Conservation (phyloP, 1,140 invertebrate species). For the Bradynema listronoti region DNA sequence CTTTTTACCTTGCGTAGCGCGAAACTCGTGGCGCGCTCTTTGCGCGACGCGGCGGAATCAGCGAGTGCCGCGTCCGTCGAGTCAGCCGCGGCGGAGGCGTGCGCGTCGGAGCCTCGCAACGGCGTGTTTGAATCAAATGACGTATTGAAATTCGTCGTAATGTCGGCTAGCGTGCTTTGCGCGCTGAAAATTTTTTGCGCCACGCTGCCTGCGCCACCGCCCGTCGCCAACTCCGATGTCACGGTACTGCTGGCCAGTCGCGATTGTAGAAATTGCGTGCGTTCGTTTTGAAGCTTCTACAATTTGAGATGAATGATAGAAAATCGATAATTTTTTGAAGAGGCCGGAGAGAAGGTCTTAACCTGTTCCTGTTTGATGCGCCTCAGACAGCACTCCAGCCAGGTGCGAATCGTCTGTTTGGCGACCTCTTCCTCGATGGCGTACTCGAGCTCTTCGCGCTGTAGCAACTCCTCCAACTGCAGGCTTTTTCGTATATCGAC, state of each 20-base stretch:
- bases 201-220: not conserved
- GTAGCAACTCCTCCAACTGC: slow-evolving; percentile 92
- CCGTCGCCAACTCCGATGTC: not conserved
- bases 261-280: not conserved
- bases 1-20: slow-evolving; percentile 17
- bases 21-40: not conserved
- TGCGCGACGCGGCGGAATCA: no score
- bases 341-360: no score
- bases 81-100: not conserved
- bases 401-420: slow-evolving; percentile 68
- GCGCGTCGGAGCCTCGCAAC: not conserved
- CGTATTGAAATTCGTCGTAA: not conserved
- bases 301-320: no score
- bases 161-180: not conserved
- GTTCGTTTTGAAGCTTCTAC: not conserved
- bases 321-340: no score
- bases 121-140: not conserved
- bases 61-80: not conserved
- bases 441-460: slow-evolving; percentile 95
- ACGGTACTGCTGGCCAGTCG: not conserved
- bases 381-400: slow-evolving; percentile 35
- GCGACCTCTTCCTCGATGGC: slow-evolving; percentile 99
- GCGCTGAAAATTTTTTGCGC: not conserved
- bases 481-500: slow-evolving; percentile 96
- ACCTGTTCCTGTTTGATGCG: slow-evolving; percentile 47